These are phyloP conservation scores for Lamprotornis superbus DNA, from an alignment of 2,113 vertebrate genomes.

Conservation along the genomic window DNA sequence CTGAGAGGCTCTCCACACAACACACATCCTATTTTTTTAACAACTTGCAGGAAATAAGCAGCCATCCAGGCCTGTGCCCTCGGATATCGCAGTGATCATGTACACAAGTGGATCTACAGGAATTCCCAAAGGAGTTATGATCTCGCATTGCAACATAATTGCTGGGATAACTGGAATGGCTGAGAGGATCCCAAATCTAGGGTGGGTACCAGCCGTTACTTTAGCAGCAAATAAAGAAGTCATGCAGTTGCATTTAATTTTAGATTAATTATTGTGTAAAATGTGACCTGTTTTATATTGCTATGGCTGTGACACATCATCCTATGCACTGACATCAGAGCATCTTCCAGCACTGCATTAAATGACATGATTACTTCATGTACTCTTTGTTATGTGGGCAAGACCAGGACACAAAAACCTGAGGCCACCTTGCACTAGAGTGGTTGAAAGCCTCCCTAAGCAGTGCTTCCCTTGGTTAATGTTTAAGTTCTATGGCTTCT, in stretches of 20 bases:
- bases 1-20: not conserved
- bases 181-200: constrained; percentile 84
- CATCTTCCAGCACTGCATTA: not conserved
- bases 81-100: constrained; percentile 93
- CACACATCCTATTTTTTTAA: not conserved
- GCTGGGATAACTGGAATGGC: constrained; percentile 92
- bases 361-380: not conserved
- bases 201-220: constrained; percentile 65
- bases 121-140: constrained; percentile 93
- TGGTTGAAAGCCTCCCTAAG: not conserved
- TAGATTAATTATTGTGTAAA: not conserved
- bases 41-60: constrained; percentile 64
- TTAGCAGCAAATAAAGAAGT: not conserved
- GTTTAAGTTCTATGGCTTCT: not conserved
- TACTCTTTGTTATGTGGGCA: not conserved
- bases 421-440: not conserved
- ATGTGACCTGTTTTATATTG: not conserved
- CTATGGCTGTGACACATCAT: not conserved
- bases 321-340: not conserved
- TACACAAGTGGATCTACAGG: constrained; percentile 97
- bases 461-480: not conserved
- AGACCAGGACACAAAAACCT: not conserved
- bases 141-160: constrained; percentile 92
- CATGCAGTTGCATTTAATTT: not conserved
- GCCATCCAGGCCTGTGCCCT: constrained; percentile 72